Evolutionary conservation across 2,797 vertebrate genomes (phyloP).

Genomic region (Gymnopithys bicolor): DNA sequence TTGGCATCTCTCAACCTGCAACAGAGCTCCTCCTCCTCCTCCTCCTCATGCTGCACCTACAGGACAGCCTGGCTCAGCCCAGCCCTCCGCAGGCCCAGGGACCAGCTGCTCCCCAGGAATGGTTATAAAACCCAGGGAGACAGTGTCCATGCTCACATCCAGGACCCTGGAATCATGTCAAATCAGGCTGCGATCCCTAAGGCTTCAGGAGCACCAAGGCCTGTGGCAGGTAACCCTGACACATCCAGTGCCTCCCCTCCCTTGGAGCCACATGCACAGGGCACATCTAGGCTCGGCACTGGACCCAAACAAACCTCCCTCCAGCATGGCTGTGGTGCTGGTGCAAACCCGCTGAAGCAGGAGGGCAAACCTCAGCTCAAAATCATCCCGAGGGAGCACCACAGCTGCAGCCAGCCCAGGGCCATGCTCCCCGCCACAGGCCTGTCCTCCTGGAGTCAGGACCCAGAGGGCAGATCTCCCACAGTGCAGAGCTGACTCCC

Average conservation of each 20-base stretch:
- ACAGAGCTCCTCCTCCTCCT: neutral
- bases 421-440: rapidly evolving
- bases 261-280: rapidly evolving
- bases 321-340: rapidly evolving
- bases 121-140: neutral
- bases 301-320: neutral
- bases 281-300: neutral
- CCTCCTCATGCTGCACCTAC: neutral
- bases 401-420: neutral
- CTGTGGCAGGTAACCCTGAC: neutral
- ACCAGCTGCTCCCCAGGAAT: neutral
- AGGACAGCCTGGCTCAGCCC: neutral
- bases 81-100: neutral
- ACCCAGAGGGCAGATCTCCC: rapidly evolving
- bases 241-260: neutral
- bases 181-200: rapidly evolving
- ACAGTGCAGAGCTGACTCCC: rapidly evolving
- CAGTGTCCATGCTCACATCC: neutral
- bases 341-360: rapidly evolving
- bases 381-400: neutral
- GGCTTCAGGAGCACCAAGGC: neutral
- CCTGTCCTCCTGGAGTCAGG: rapidly evolving
- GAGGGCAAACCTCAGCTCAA: rapidly evolving
- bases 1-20: neutral
- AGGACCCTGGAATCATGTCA: rapidly evolving